Conservation (phyloP, 2,113 vertebrate genomes). For the Crotalus helleri region DNA sequence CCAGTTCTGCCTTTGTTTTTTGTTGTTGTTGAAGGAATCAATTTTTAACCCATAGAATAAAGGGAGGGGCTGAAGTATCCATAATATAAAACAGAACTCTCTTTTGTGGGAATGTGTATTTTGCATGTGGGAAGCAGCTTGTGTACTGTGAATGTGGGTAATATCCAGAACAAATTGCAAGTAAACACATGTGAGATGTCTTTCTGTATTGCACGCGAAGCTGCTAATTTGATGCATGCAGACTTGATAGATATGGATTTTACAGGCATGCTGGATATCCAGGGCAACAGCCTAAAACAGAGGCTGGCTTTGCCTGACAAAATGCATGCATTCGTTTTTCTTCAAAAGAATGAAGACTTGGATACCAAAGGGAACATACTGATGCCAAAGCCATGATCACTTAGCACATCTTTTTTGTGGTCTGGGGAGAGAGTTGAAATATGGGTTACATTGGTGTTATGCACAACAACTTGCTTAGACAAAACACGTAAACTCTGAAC, state of each 20-base stretch:
- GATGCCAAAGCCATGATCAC: not conserved
- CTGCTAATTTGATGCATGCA: not conserved
- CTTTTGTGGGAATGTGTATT: not conserved
- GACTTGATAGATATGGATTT: not conserved
- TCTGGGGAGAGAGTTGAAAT: not conserved
- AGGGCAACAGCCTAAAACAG: not conserved
- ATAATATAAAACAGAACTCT: not conserved
- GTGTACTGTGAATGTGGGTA: not conserved
- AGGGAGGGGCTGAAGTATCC: not conserved
- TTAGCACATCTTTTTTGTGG: not conserved
- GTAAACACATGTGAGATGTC: not conserved
- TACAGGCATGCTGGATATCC: not conserved
- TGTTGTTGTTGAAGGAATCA: not conserved
- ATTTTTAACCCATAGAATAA: not conserved
- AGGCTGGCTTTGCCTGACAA: not conserved
- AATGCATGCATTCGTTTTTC: not conserved
- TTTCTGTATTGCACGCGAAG: not conserved
- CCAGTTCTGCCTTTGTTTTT: not conserved
- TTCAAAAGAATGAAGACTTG: not conserved
- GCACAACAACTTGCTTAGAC: not conserved
- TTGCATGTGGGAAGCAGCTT: not conserved
- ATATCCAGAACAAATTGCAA: not conserved
- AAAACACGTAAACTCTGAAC: too few species aligned
- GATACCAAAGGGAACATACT: not conserved
- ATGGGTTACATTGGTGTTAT: not conserved